Conservation (phyloP, 2,113 vertebrate genomes). For the Oncorhynchus keta region DNA sequence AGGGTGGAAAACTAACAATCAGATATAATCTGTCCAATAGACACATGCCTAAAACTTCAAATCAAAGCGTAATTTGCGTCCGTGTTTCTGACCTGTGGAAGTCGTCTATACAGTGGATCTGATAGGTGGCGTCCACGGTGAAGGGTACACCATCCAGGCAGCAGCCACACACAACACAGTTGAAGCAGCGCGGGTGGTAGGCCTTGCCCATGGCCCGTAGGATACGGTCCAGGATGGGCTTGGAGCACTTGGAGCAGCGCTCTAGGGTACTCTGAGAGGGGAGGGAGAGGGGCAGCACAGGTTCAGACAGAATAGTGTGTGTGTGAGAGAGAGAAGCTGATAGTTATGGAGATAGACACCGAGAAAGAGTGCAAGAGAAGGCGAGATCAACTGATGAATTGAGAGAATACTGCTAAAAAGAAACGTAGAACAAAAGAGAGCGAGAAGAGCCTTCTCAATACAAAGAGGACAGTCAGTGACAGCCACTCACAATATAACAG, state of each 20-base stretch:
- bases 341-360: background rate
- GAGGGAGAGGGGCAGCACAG: background rate
- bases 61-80: too few relatives aligned
- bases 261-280: constrained; percentile 81
- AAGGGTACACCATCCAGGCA: constrained; percentile 87
- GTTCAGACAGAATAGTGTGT: background rate
- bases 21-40: too few relatives aligned
- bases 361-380: too few relatives aligned
- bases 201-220: constrained; percentile 88
- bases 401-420: background rate
- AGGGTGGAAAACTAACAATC: too few relatives aligned
- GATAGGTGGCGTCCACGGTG: constrained; percentile 85
- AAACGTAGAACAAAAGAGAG: background rate
- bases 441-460: too few relatives aligned
- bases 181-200: constrained; percentile 88
- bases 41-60: too few relatives aligned
- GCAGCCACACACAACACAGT: constrained; percentile 85
- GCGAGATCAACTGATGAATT: background rate
- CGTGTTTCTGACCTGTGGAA: constrained; percentile 80
- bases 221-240: constrained; percentile 88
- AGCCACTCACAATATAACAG: constrained; percentile 83
- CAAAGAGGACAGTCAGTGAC: background rate
- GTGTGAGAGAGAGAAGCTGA: background rate
- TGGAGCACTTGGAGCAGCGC: constrained; percentile 85
- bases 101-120: constrained; percentile 91